phyloP scores from a whole-genome alignment of 1,140 invertebrate genomes.

The Aphaenogaster ashmeadi region DNA sequence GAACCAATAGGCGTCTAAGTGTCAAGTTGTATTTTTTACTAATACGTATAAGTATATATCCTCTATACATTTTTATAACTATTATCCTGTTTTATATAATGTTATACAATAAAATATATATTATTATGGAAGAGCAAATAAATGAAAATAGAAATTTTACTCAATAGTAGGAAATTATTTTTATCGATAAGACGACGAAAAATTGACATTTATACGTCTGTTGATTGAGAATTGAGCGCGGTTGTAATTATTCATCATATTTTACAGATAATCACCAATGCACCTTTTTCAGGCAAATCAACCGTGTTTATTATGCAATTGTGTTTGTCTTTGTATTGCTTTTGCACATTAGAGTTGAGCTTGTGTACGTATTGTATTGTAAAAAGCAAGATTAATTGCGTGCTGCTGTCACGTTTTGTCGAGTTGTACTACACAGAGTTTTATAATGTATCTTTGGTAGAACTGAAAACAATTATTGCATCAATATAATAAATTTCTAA shows the following conservation, averaged over 20 bases:
- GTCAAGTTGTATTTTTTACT: conserved; percentile 25
- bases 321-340: neutral
- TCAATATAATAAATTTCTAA: conserved; percentile 9
- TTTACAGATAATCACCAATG: conserved; percentile 36
- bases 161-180: conserved; percentile 1
- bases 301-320: conserved; percentile 9
- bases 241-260: conserved; percentile 30
- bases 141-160: neutral
- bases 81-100: neutral
- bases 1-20: conserved; percentile 37
- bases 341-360: conserved; percentile 3
- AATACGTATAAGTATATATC: neutral
- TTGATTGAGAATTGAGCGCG: conserved; percentile 12
- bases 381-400: conserved; percentile 1
- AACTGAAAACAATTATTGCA: conserved; percentile 36
- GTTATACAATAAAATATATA: conserved; percentile 3
- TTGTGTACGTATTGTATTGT: neutral
- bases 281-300: conserved; percentile 39
- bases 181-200: neutral
- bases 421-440: conserved; percentile 19
- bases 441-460: neutral
- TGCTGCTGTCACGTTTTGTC: conserved; percentile 35
- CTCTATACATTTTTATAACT: conserved; percentile 3
- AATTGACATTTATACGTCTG: conserved; percentile 49
- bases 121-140: neutral